Base-by-base conservation (phyloP, 2,888 invertebrate genomes). In the Campaea margaritaria region DNA sequence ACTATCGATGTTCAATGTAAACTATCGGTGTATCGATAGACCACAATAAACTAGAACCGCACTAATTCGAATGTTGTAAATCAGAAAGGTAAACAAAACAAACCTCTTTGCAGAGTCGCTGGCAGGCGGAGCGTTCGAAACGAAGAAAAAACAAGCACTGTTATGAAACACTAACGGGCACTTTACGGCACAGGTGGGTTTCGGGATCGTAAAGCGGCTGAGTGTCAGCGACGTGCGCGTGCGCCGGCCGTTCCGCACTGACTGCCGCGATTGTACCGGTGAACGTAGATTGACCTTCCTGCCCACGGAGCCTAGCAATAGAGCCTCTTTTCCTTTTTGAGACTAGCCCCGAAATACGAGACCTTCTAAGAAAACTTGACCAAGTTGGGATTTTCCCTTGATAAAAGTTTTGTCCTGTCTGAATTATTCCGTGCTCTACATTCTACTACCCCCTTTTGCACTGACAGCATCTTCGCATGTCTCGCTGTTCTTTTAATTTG, bases 201-300 rank as follows among this genome's bases (percentile, higher is more conserved):
- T 82, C 87, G 85, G 85, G 85, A 82, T 82, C 82, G 82, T 74
- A 58, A 73, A 69, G 73, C 65, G 57, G 68, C 60, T 65, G 53
- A 62, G n/a, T 68, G 55, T 65, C 69, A 72, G 70, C 74, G 72
- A 76, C 89, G 83, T 91, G 90, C 89, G 89, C 84, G 66, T 75
- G 79, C 90, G 86, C 79, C 76, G 83, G 67, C 76, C 78, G 87
- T 86, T 87, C 87, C 86, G 86, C 89, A 87, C 89, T 85, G 80
- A 91, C 91, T 89, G 85, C 73, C 72, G 61, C 69, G 68, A 64
- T 73, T 74, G 73, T 69, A 67, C 21, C 71, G 70, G 89, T 89
- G 90, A 90, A 89, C 85, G 90, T 87, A 75, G 80, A 73, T 69
- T 89, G 89, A 89, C 91, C 91, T 91, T 90, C 86, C 89, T 86